Evolutionary conservation across 2,797 vertebrate genomes (phyloP), one percentile per base, ranked within the genome.

Genomic region (Miichthys miiuy): DNA sequence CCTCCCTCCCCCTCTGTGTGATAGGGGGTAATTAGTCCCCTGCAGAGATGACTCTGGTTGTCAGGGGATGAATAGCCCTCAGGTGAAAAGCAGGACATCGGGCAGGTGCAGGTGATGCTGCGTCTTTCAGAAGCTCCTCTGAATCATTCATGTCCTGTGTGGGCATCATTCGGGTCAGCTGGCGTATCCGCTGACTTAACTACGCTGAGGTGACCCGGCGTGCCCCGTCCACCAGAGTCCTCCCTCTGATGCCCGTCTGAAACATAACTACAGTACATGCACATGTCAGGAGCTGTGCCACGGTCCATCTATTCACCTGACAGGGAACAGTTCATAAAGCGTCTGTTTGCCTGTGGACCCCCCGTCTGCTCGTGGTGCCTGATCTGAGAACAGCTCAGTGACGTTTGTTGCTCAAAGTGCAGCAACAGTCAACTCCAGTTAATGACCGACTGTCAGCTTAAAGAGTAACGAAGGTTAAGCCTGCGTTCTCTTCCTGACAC

Each of bases 111-210:
- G 79, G 50, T 66, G 81, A 81, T 73, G 87, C 81, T 85, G 80
- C 52, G 52, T 82, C 86, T 74, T 76, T 86, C 57, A 76, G 77
- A 76, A 66, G 65, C 51, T 54, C 79, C 6, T 79, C 81, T 94
- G 90, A 95, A 95, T 95, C 91, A 94, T 94, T 94, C 88, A 94
- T 92, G 87, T 85, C 62, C 79, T 81, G 47, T 25, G 70, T 50
- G 71, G 84, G 63, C 79, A 61, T 55, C 54, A 54, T 51, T 60
- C 63, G 71, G 88, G 89, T 92, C 89, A 83, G 41, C 76, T 38
- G 70, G 61, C 17, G 65, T 80, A 69, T 58, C 83, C 75, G 16
- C 76, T 72, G 77, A 67, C 48, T 80, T 57, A 42, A 51, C 80
- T 62, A 27, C 58, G 83, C 82, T 38, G 23, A 77, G 48, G 18